Evolutionary conservation across 2,113 vertebrate genomes (phyloP).

Genomic region (Oryzias woworae): DNA sequence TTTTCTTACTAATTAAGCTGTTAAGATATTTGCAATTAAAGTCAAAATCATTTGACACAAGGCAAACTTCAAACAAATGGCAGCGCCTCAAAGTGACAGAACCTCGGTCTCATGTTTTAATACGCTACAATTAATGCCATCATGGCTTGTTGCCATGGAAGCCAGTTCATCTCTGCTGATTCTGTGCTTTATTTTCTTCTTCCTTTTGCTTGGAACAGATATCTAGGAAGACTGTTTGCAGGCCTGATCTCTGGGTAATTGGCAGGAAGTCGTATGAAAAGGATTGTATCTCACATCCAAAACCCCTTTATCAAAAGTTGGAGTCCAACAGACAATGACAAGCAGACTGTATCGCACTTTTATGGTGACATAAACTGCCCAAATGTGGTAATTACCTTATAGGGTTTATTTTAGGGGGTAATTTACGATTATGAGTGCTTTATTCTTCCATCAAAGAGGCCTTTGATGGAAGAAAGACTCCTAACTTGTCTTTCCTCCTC

Average conservation of each 20-base stretch:
- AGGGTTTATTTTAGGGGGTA: not conserved
- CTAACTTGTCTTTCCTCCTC: not conserved
- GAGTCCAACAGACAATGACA: conserved; percentile 9
- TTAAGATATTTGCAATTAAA: not conserved
- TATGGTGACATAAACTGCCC: not conserved
- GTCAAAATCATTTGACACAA: conserved; percentile 4
- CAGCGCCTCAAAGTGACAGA: conserved; percentile 19
- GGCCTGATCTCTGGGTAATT: conserved; percentile 46
- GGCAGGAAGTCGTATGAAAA: conserved; percentile 45
- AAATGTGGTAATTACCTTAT: not conserved
- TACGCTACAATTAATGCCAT: conserved; percentile 43
- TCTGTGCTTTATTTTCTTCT: conserved; percentile 15
- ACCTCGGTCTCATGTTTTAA: conserved; percentile 28
- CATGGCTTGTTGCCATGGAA: conserved; percentile 49
- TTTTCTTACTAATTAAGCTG: conserved; percentile 11
- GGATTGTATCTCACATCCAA: conserved; percentile 19
- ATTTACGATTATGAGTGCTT: not conserved
- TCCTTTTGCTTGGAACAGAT: conserved; percentile 18
- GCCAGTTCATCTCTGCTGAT: conserved; percentile 49
- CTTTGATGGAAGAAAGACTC: not conserved
- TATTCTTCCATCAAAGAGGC: not conserved
- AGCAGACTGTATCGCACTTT: conserved; percentile 5
- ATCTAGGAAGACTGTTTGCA: conserved; percentile 33
- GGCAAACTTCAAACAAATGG: conserved; percentile 9
- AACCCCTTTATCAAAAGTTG: conserved; percentile 25